Evolutionary conservation across 1,140 invertebrate species (phyloP).

Genomic region (Marisa cornuarietis): DNA sequence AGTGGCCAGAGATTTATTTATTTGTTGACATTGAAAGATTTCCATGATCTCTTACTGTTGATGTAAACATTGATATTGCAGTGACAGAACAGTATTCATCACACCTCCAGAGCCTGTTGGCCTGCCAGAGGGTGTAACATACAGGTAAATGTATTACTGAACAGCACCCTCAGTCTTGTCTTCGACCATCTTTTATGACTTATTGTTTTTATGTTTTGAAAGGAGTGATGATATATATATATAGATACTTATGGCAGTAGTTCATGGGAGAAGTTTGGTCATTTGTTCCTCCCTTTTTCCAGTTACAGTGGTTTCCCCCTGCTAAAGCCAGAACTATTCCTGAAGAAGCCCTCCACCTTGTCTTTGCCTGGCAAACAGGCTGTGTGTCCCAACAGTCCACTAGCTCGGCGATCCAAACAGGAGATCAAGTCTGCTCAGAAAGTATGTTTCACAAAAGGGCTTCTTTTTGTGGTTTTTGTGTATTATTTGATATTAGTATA

Average conservation of each 20-base stretch:
- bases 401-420: slow-evolving; percentile 92
- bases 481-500: too few relatives aligned
- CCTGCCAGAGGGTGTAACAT: slow-evolving; percentile 55
- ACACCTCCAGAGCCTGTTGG: slow-evolving; percentile 86
- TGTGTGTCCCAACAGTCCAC: slow-evolving; percentile 82
- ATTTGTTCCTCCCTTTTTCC: slow-evolving; percentile 23
- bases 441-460: slow-evolving; percentile 63
- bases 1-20: not conserved
- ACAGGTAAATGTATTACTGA: slow-evolving; percentile 42
- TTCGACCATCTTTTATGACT: too few relatives aligned
- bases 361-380: slow-evolving; percentile 62
- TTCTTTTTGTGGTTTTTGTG: not conserved
- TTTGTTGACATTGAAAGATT: not conserved
- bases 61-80: slow-evolving; percentile 37
- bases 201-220: too few relatives aligned
- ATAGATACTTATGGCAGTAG: not conserved
- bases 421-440: slow-evolving; percentile 93
- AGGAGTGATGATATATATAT: not conserved
- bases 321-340: slow-evolving; percentile 72
- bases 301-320: slow-evolving; percentile 66
- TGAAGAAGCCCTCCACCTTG: slow-evolving; percentile 52
- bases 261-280: not conserved
- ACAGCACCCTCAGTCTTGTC: too few relatives aligned
- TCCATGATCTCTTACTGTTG: not conserved
- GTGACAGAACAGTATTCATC: slow-evolving; percentile 94